Percentiles rank a stretch among this genome's conserved stretches.
phyloP scores from a whole-genome alignment of 2,797 vertebrate species.

The Chelon auratus region DNA sequence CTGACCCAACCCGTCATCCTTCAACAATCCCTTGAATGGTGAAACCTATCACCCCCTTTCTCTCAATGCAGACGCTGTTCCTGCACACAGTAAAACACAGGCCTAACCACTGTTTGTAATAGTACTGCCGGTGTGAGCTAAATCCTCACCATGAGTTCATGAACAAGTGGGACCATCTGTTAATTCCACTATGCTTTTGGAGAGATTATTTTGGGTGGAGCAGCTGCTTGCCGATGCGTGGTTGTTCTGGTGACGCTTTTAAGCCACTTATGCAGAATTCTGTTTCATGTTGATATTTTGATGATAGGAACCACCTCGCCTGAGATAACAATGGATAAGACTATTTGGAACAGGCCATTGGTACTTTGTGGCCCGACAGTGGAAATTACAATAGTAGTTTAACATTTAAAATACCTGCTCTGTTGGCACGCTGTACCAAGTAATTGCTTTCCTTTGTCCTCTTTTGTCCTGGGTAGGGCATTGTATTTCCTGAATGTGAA shows the following conservation, averaged over 20 bases:
- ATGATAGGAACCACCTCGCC: not conserved
- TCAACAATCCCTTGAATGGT: not conserved
- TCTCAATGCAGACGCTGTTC: not conserved
- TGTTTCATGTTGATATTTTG: conserved; percentile 18
- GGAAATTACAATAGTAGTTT: not conserved
- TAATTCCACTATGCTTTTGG: conserved; percentile 47
- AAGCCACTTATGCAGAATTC: conserved; percentile 38
- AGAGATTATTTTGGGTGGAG: conserved; percentile 49
- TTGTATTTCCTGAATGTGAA: not conserved
- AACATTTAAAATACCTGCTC: no score
- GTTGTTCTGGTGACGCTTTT: conserved; percentile 36
- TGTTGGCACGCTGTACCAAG: not conserved
- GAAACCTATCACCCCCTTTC: not conserved
- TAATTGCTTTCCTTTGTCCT: not conserved
- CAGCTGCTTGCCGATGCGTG: conserved; percentile 28
- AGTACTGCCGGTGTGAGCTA: conserved; percentile 7
- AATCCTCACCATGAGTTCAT: conserved; percentile 27
- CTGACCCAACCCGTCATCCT: not conserved
- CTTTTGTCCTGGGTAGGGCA: not conserved
- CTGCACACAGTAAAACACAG: conserved; percentile 1
- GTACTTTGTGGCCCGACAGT: not conserved
- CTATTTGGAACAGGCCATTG: not conserved
- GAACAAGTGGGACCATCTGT: conserved; percentile 58
- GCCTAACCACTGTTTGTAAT: not conserved
- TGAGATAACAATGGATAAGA: conserved; percentile 1